phyloP scores from a whole-genome alignment of 2,113 vertebrate genomes.

The Chauna torquata region DNA sequence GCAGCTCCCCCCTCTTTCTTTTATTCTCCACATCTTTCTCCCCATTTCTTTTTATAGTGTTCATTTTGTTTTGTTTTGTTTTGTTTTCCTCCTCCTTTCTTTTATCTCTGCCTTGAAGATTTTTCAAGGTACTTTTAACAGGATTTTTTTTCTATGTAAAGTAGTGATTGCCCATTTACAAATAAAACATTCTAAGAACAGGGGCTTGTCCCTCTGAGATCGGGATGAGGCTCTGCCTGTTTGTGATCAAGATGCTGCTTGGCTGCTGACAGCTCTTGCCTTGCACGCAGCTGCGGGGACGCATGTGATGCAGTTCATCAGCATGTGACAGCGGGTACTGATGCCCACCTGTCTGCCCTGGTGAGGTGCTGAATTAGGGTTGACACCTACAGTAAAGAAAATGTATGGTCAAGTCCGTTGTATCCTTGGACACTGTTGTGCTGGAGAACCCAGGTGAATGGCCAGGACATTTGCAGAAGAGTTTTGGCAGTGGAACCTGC shows the following conservation, averaged over 20 bases:
- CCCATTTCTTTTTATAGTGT: background rate
- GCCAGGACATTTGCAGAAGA: fast-evolving
- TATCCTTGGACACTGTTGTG: fast-evolving
- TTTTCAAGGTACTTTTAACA: background rate
- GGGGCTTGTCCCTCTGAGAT: background rate
- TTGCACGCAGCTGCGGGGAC: fast-evolving
- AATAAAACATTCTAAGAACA: background rate
- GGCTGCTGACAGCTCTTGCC: background rate
- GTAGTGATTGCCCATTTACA: fast-evolving
- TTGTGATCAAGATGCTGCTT: fast-evolving
- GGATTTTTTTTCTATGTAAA: background rate
- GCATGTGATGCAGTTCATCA: fast-evolving
- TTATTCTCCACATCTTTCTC: background rate
- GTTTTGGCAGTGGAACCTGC: background rate
- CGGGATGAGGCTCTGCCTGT: background rate
- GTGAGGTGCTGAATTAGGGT: background rate
- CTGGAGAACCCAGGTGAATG: fast-evolving
- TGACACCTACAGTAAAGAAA: fast-evolving
- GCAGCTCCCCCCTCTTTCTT: fast-evolving
- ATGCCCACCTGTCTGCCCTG: fast-evolving
- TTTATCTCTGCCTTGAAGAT: background rate
- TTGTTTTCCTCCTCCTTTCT: background rate
- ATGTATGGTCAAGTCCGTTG: fast-evolving
- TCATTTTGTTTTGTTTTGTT: background rate
- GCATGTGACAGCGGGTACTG: fast-evolving